Evolutionary conservation across 1,140 invertebrate species (phyloP).

Genomic region (Diabrotica undecimpunctata): DNA sequence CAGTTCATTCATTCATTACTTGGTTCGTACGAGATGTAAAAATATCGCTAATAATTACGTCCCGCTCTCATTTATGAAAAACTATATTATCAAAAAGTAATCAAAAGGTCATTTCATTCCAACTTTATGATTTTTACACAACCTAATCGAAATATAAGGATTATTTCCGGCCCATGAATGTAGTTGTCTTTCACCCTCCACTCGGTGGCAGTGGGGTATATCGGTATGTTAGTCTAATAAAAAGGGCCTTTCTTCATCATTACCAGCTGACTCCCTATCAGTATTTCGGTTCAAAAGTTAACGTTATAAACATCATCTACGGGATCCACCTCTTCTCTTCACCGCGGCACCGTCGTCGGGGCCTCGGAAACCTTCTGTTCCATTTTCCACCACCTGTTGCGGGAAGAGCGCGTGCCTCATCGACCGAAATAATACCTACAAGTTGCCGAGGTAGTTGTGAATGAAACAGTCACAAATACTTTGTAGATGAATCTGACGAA

Average conservation of each 20-base stretch:
- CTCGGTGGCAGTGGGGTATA: not conserved
- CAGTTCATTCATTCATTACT: too few species aligned
- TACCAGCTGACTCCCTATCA: not conserved
- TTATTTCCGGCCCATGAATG: not conserved
- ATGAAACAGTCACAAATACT: not conserved
- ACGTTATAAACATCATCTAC: not conserved
- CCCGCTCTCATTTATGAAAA: too few species aligned
- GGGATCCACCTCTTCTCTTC: not conserved
- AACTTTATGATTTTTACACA: too few species aligned
- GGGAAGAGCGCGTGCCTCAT: slow-evolving; percentile 9
- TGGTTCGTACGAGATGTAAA: too few species aligned
- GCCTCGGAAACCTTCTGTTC: slow-evolving; percentile 1
- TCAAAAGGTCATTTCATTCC: too few species aligned
- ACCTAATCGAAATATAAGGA: too few species aligned
- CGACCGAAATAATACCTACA: slow-evolving; percentile 3
- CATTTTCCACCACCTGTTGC: slow-evolving; percentile 19
- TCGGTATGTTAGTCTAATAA: not conserved
- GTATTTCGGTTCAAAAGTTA: slow-evolving; percentile 1
- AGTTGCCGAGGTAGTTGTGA: not conserved
- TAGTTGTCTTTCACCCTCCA: not conserved
- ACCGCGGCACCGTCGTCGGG: not conserved
- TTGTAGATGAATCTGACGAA: too few species aligned
- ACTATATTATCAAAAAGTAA: too few species aligned
- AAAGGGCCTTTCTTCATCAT: not conserved
- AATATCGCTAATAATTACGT: too few species aligned